phyloP scores from a whole-genome alignment of 2,797 vertebrate species.

The Eulemur rubriventer region DNA sequence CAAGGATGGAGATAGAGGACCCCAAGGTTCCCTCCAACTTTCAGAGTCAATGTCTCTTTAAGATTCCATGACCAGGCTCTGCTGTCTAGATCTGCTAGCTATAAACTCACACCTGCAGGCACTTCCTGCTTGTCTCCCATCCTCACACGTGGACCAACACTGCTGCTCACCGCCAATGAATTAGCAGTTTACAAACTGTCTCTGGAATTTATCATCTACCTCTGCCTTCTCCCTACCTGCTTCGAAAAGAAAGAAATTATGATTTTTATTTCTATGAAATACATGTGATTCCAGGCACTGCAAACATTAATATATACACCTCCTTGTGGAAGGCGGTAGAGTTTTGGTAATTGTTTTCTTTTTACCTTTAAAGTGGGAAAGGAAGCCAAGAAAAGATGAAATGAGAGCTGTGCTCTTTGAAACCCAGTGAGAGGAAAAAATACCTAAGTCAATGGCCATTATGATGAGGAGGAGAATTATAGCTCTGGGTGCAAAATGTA shows the following conservation, averaged over 20 bases:
- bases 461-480: not conserved
- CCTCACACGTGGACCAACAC: not conserved
- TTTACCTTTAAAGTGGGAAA: slow-evolving; percentile 23
- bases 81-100: not conserved
- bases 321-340: not conserved
- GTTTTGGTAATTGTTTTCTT: not conserved
- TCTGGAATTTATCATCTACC: not conserved
- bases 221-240: slow-evolving; percentile 15
- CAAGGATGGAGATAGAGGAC: not conserved
- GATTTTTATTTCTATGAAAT: slow-evolving; percentile 52
- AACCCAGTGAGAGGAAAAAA: not conserved
- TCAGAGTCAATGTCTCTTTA: not conserved
- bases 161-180: not conserved
- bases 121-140: not conserved
- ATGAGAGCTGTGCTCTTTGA: not conserved
- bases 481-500: not conserved
- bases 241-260: slow-evolving; percentile 48
- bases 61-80: not conserved
- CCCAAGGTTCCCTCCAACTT: not conserved
- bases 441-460: not conserved
- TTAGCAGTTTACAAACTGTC: not conserved
- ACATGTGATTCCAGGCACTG: not conserved
- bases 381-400: slow-evolving; percentile 4
- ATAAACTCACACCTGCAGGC: not conserved
- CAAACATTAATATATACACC: slow-evolving; percentile 8